phyloP scores from a whole-genome alignment of 2,797 vertebrate species.

The Enteromius unitaeniatus region DNA sequence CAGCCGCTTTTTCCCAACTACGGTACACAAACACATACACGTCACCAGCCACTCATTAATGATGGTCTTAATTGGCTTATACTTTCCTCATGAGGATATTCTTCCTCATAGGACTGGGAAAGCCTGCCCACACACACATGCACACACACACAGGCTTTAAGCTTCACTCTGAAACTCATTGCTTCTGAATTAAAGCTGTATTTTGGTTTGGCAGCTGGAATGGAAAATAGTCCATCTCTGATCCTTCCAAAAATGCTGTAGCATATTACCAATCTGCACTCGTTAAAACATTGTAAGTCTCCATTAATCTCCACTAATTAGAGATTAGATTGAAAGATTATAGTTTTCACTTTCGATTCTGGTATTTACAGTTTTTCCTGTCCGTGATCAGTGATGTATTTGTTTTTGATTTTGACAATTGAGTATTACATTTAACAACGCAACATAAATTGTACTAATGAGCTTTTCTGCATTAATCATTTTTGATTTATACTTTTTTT shows the following conservation, averaged over 20 bases:
- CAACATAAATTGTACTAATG: neutral
- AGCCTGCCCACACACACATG: neutral
- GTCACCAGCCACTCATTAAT: neutral
- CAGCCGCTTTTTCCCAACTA: constrained; percentile 96
- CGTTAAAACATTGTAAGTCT: constrained; percentile 42
- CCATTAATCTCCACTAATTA: constrained; percentile 49
- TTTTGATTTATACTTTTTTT: neutral
- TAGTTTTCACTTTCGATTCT: constrained; percentile 12
- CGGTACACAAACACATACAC: constrained; percentile 76
- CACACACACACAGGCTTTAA: neutral
- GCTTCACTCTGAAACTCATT: constrained; percentile 16
- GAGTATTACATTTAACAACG: neutral
- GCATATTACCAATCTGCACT: constrained; percentile 30
- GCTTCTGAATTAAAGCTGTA: neutral
- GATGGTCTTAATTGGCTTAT: neutral
- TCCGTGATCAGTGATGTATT: neutral
- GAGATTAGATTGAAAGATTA: constrained; percentile 43
- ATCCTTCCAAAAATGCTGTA: constrained; percentile 46
- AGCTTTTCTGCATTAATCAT: neutral
- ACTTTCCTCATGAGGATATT: neutral
- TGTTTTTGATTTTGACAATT: neutral
- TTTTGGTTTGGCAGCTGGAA: constrained; percentile 36
- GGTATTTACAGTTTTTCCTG: neutral
- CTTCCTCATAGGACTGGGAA: constrained; percentile 4
- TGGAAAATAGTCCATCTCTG: constrained; percentile 44